Evolutionary conservation across 23 tunicate species (phyloP).

Genomic region (Diplosoma virens): DNA sequence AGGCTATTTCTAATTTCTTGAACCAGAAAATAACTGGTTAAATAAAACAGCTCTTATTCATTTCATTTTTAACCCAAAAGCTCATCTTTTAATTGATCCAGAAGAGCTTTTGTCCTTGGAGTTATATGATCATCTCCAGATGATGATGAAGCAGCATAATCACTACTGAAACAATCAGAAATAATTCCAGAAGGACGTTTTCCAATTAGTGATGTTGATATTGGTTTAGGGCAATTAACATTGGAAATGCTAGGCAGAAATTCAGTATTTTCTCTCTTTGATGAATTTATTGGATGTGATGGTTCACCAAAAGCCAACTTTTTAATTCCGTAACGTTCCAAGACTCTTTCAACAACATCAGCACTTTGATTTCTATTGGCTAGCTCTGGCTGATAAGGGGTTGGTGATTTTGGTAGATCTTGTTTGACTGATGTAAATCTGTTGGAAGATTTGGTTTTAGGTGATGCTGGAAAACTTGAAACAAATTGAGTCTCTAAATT

Average conservation of each 20-base stretch:
- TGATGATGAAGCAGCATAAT: not conserved
- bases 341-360: constrained; percentile 80
- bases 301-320: constrained; percentile 31
- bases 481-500: not conserved
- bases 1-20: no score
- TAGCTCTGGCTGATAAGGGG: no score
- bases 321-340: constrained; percentile 73
- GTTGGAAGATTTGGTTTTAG: not conserved
- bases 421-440: no score
- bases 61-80: constrained; percentile 35
- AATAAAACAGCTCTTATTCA: no score
- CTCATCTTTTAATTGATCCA: constrained; percentile 75
- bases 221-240: not conserved
- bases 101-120: constrained; percentile 63
- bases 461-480: not conserved
- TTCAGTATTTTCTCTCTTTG: constrained; percentile 4
- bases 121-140: constrained; percentile 53
- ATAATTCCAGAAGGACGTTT: not conserved
- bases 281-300: not conserved
- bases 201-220: not conserved
- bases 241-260: not conserved
- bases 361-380: constrained; percentile 12
- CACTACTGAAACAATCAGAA: not conserved
- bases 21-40: no score
- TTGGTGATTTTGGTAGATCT: not conserved